Percentiles rank a stretch among this genome's conserved stretches.
Evolutionary conservation across 2,888 invertebrate genomes (phyloP).

Genomic region (Agrochola lychnidis): DNA sequence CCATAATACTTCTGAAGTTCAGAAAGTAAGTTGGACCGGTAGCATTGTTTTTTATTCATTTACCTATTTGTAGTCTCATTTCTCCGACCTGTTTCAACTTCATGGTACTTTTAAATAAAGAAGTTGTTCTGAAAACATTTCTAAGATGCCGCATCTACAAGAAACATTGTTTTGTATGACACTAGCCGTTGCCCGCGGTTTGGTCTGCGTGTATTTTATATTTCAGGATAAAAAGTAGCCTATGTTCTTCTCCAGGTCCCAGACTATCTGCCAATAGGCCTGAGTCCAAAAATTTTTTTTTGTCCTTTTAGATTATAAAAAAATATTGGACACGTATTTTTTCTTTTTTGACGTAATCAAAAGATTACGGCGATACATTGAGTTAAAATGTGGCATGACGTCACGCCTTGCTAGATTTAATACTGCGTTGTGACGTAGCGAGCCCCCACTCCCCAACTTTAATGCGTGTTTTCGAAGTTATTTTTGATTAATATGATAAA

Average conservation of each 20-base stretch:
- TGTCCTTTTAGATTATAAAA: too few species aligned
- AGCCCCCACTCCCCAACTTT: too few species aligned
- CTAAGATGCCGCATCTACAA: background rate
- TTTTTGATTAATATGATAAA: too few species aligned
- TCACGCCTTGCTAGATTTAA: too few species aligned
- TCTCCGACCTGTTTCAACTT: background rate
- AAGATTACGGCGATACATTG: too few species aligned
- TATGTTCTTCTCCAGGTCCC: background rate
- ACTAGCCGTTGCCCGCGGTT: background rate
- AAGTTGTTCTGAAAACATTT: constrained; percentile 2
- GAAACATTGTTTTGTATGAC: background rate
- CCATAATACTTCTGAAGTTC: constrained; percentile 1
- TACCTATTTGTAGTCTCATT: constrained; percentile 6
- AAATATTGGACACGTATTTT: too few species aligned
- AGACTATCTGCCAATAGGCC: background rate
- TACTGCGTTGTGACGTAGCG: too few species aligned
- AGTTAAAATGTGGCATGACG: too few species aligned
- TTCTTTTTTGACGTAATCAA: too few species aligned
- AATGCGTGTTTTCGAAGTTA: too few species aligned
- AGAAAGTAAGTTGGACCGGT: background rate
- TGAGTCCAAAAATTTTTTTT: too few species aligned
- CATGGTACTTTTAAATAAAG: background rate
- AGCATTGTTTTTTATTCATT: constrained; percentile 17
- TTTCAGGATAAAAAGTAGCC: background rate
- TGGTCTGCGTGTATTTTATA: background rate